A percentile compares a stretch with the other conserved stretches of the same genome.
Evolutionary conservation across 2,888 invertebrate species (phyloP).

Genomic region (Drosophila stalkeri): DNA sequence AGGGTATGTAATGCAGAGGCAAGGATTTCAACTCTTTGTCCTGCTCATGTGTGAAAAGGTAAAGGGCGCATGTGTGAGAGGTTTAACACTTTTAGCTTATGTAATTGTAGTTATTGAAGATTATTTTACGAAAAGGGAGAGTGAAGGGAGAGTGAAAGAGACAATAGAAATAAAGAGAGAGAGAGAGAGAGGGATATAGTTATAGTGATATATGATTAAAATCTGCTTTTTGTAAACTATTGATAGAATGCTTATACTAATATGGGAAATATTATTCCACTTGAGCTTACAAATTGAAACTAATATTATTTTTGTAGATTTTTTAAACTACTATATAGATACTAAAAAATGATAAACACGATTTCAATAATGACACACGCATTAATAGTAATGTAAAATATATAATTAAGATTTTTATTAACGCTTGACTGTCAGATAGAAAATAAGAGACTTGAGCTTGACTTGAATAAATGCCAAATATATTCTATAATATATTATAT

Average conservation of each 20-base stretch:
- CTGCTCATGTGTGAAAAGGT: constrained; percentile 45
- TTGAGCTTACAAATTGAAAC: not conserved
- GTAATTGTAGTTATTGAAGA: constrained; percentile 8
- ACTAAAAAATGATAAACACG: no score
- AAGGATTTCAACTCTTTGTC: constrained; percentile 19
- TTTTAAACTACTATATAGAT: no score
- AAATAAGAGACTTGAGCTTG: no score
- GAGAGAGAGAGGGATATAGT: not conserved
- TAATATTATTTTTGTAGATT: no score
- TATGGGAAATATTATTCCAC: not conserved
- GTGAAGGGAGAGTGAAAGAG: not conserved
- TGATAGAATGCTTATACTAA: no score
- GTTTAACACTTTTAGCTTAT: constrained; percentile 39
- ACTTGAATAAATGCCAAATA: no score
- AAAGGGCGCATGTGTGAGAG: constrained; percentile 32
- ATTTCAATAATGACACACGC: no score
- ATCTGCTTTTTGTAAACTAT: not conserved
- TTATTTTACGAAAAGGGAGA: not conserved
- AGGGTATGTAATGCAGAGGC: not conserved
- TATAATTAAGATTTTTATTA: no score
- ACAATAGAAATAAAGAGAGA: not conserved
- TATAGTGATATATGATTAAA: not conserved
- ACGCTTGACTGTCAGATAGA: no score
- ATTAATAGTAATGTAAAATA: no score
- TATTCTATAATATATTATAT: no score